Conservation (phyloP, 1,140 invertebrate genomes). For the Whitmania pigra region DNA sequence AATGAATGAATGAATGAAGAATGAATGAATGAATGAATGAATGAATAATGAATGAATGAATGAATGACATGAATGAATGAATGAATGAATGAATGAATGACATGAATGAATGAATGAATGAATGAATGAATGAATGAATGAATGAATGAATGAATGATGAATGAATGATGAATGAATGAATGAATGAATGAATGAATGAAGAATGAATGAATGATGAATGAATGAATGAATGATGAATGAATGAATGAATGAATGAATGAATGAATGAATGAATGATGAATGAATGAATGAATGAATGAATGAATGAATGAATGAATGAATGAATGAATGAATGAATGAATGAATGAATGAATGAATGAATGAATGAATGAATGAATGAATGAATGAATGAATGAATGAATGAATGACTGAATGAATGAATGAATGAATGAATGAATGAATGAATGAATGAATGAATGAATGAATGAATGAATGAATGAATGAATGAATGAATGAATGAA, state of each 20-base stretch:
- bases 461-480: no score
- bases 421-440: neutral
- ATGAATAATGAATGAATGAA: no score
- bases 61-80: no score
- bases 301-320: no score
- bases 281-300: conserved; percentile 8
- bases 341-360: neutral
- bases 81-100: neutral
- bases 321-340: neutral
- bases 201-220: no score
- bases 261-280: neutral
- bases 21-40: neutral
- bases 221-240: no score
- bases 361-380: conserved; percentile 11
- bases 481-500: neutral
- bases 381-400: neutral
- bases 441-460: no score
- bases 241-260: neutral
- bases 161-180: conserved; percentile 4
- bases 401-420: neutral
- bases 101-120: no score
- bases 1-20: no score
- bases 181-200: neutral
- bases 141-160: neutral
- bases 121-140: neutral